Base-by-base conservation (phyloP, 1,140 invertebrate species). In the Drosophila yakuba region DNA sequence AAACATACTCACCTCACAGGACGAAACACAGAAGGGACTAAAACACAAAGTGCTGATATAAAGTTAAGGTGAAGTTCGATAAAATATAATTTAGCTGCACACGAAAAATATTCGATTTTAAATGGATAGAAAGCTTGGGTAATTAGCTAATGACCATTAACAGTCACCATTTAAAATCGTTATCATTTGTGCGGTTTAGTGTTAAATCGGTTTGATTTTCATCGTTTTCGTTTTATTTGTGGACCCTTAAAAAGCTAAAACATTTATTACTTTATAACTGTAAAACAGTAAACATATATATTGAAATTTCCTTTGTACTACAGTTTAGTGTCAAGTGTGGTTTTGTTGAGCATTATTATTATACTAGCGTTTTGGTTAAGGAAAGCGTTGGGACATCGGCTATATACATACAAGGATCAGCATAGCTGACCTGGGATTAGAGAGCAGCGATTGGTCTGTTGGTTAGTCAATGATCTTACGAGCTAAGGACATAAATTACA, bases 361-460 rank as follows among this genome's bases (percentile, higher is more conserved):
- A 86, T 44, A 57, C 78, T 85, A 86, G 83, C 66, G 67, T 88
- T 83, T 82, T 67, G 79, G 83, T 86, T 89, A 88, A 77, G 84
- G 67, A 83, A 88, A 86, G 83, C 83, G 56, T 72, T 48, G 64
- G 56, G 60, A n/a, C 62, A 56, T 86, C 76, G 44, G 50, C 64
- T 68, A 67, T 78, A 48, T 85, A 83, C 80, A 48, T 85, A 83
- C 80, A 67, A 75, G 63, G 51, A 67, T 54, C 58, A 71, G 78
- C 44, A 17, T 25, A 36, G 47, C 43, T 61, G 50, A 56, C 20
- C 39, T 68, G 63, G 63, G 48, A 36, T 72, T 63, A 39, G 28
- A 62, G 56, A 28, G 60, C 54, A 62, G 35, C 8, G 35, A 36
- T 62, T 51, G 41, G 20, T 35, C 4, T 6, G 32, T 20, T 20